Conservation (phyloP, 2,113 vertebrate genomes). For the Pangasianodon gigas region DNA sequence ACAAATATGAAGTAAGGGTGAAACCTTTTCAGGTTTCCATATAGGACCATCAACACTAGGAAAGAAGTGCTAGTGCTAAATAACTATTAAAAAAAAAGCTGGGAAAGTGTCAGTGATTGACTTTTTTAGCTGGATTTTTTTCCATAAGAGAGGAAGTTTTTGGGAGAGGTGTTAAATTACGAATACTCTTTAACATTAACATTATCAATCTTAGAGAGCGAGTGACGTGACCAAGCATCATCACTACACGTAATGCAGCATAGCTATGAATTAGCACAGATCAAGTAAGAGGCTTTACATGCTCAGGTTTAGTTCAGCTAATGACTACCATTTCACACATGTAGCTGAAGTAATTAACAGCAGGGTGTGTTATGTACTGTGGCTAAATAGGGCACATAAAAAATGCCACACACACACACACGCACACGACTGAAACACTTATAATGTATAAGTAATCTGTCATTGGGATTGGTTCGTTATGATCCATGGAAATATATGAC, state of each 20-base stretch:
- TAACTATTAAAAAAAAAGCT: too few species aligned
- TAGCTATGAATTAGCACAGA: background rate
- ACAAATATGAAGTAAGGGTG: too few species aligned
- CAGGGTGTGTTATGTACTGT: background rate
- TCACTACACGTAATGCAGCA: background rate
- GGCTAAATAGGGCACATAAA: background rate
- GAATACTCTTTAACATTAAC: too few species aligned
- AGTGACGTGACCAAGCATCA: background rate
- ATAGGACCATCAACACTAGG: too few species aligned
- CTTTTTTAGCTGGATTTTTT: too few species aligned
- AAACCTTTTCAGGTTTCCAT: too few species aligned
- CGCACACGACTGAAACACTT: background rate
- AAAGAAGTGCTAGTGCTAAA: too few species aligned
- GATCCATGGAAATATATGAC: background rate
- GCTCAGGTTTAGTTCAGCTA: background rate
- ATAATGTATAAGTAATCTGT: background rate
- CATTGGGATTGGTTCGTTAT: background rate
- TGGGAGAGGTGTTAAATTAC: too few species aligned
- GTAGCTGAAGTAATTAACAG: background rate
- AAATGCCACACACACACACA: background rate
- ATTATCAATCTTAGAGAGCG: too few species aligned
- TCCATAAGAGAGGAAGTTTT: too few species aligned
- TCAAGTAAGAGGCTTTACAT: background rate
- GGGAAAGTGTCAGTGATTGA: too few species aligned
- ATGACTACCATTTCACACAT: background rate